Base-by-base conservation (phyloP, 2,797 vertebrate genomes). In the Coilia nasus region DNA sequence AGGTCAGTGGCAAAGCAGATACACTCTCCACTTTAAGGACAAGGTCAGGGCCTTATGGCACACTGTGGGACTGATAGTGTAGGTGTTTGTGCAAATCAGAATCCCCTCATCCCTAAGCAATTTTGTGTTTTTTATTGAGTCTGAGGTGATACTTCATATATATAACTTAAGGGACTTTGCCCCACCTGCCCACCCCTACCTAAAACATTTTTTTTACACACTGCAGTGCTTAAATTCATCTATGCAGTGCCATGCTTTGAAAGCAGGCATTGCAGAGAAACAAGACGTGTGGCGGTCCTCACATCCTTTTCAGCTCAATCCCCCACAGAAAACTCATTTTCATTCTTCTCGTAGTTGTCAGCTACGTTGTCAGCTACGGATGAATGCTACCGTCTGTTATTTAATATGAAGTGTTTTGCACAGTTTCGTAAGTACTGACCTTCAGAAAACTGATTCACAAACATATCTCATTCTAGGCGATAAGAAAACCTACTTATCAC, bases 401-500 rank as follows among this genome's bases (percentile, higher is more conserved):
- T 44, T 44, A 78, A 78, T 78, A 35, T 78, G 31, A 78, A 78
- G 71, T 78, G 19, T 44, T 17, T 25, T 21, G 17, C 35, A 21
- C 71, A 21, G 71, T 19, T 35, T 17, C 21, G 71, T 9, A 78
- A 78, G 41, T 0, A 9, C 71, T 15, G 35, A 56, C 47, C 56
- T 83, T 60, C 25, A 31, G 21, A 46, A 46, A 78, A 35, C 14
- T 82, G 25, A 81, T 82, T 64, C 44, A 35, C 28, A 31, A 83
- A 81, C 85, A 6, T 82, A 25, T 93, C 83, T 92, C 2, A 85
- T 96, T 91, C 59, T 91, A 99, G 98, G 97, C 93, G 98, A 99
- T 95, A 99, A 98, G 94, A 96, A 96, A 91, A 93, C 96, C 56
- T 99, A 98, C 93, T 92, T 99, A 86, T 99, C 98, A 44, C 96